A percentile compares a stretch with the other conserved stretches of the same genome.
These are phyloP conservation scores for Gerosis bhagava DNA, from an alignment of 2,888 invertebrate genomes.

Conservation along the genomic window DNA sequence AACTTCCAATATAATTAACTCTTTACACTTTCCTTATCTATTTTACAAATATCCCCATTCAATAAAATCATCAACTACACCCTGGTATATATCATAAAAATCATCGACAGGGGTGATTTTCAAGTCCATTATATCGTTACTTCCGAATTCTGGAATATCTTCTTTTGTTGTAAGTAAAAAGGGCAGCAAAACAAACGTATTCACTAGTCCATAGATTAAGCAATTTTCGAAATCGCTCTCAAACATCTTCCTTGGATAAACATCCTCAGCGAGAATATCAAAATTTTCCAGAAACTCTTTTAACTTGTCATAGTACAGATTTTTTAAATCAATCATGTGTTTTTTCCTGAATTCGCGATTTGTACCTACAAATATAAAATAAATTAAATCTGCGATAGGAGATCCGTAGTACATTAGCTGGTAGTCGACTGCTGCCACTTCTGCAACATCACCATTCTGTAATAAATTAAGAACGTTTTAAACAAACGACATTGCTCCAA, in stretches of 20 bases:
- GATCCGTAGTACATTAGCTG: conserved; percentile 38
- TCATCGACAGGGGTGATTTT: conserved; percentile 26
- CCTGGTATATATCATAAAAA: conserved; percentile 35
- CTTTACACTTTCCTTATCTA: neutral
- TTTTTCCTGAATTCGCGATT: conserved; percentile 40
- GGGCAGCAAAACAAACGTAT: conserved; percentile 23
- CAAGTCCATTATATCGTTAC: conserved; percentile 1
- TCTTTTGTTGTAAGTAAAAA: conserved; percentile 32
- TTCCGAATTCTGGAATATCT: conserved; percentile 31
- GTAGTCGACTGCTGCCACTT: conserved; percentile 44
- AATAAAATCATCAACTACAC: conserved; percentile 42
- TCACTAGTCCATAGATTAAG: neutral
- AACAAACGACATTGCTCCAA: no score
- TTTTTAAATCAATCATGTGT: conserved; percentile 45
- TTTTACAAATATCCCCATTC: conserved; percentile 39
- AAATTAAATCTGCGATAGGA: conserved; percentile 40
- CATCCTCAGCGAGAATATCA: conserved; percentile 36
- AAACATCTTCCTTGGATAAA: conserved; percentile 35
- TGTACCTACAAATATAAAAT: conserved; percentile 36
- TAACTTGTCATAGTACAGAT: conserved; percentile 42
- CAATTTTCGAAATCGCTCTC: conserved; percentile 27
- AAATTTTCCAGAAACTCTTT: conserved; percentile 41
- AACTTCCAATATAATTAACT: no score
- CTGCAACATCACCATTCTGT: conserved; percentile 43
- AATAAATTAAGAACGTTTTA: no score